Base-by-base conservation (phyloP, 2,888 invertebrate genomes). In the Panopea generosa region DNA sequence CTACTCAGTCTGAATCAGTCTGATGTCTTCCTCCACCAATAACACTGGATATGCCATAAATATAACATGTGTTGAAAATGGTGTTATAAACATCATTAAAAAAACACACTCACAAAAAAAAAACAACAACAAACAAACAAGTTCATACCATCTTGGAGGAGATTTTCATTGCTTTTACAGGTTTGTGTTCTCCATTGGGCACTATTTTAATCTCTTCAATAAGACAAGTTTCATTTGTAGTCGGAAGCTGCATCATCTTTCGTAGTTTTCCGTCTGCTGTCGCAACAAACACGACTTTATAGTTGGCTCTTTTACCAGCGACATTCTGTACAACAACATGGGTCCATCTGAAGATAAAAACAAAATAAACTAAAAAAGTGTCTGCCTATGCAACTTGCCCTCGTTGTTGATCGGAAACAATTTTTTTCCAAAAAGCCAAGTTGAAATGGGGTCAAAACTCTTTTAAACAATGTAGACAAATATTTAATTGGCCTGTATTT, bases 281-380 rank as follows among this genome's bases (percentile, higher is more conserved):
- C 0, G 97, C 95, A 38, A 97, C 95, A 90, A 96, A 98, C 4
- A 97, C 93, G 0, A 98, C 95, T 62, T 96, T 95, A 50, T 97
- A 95, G 24, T 91, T 88, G 60, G 95, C 94, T 59, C 95, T 93
- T 90, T 96, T 96, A 0, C 96, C 96, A 22, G 95, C 93, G 0
- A 97, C 94, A 55, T 95, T 94, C 91, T 98, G 97, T n/a, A 97
- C 95, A 0, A 97, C 96, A 61, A 98, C 87, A 71, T 93, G 92
- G 9, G 88, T 91, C 88, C 92, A 92, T 76, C 93, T 93, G 74
- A 45, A 16, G 16, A 45, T 18, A 6, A n/a, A 45, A 16, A 45
- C 16, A 40, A 7, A 40, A 40, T 11, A 11, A 16, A 40, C 7
- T 40, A 40, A 11, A 11, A 40, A 11, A 7, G 16, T 40, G 7